Evolutionary conservation across 2,113 vertebrate species (phyloP).

Genomic region (Corythornis vintsioides): DNA sequence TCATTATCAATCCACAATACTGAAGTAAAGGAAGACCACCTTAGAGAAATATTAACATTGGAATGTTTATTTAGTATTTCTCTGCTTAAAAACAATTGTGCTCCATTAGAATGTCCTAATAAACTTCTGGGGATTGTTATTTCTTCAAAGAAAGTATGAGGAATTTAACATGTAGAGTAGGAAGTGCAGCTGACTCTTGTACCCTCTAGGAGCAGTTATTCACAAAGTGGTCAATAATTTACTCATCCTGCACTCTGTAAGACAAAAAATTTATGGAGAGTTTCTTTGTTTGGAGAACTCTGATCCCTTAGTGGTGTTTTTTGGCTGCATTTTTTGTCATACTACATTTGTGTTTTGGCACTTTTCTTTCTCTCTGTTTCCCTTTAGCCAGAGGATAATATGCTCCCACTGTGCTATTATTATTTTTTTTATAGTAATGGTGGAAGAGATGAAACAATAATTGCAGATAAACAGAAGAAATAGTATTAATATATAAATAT

Average conservation of each 20-base stretch:
- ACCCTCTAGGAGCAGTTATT: background rate
- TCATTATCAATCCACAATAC: background rate
- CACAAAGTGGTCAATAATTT: background rate
- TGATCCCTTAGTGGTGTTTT: background rate
- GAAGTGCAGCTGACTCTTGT: background rate
- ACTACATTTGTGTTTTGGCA: background rate
- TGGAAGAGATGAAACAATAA: background rate
- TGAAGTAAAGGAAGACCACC: conserved; percentile 46
- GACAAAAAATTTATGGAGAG: background rate
- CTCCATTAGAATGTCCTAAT: conserved; percentile 30
- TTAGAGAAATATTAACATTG: conserved; percentile 36
- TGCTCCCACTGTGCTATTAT: background rate
- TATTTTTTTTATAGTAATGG: background rate
- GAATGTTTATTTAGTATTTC: conserved; percentile 42
- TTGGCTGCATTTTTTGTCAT: background rate
- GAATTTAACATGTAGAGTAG: background rate
- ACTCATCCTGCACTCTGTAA: background rate
- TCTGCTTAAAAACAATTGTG: conserved; percentile 46
- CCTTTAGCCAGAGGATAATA: background rate
- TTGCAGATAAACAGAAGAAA: background rate
- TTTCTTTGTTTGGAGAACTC: background rate
- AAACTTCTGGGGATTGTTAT: conserved; percentile 67
- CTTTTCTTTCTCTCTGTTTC: background rate
- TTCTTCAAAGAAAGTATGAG: conserved; percentile 49
- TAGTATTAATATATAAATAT: background rate